phyloP scores from a whole-genome alignment of 2,113 vertebrate genomes.

The Brachypodius melanocephalos region DNA sequence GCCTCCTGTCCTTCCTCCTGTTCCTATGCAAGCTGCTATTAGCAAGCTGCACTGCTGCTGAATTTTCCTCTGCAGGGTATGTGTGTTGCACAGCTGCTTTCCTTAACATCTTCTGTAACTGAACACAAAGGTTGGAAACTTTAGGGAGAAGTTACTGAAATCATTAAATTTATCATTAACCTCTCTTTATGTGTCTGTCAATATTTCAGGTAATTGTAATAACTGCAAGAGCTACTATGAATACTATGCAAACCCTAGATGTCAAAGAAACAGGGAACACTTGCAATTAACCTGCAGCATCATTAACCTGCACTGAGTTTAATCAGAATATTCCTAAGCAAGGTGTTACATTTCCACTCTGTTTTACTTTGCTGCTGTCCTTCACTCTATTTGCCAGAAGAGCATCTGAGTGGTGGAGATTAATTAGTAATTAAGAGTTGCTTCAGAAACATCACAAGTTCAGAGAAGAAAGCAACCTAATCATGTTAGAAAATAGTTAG shows the following conservation, averaged over 20 bases:
- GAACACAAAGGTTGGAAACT: not conserved
- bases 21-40: not conserved
- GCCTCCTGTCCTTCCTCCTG: not conserved
- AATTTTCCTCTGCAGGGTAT: not conserved
- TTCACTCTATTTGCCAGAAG: not conserved
- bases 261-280: not conserved
- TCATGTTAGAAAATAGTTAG: not conserved
- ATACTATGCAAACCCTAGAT: not conserved
- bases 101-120: not conserved
- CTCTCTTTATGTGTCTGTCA: not conserved
- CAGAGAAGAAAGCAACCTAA: not conserved
- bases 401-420: not conserved
- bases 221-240: not conserved
- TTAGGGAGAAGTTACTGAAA: not conserved
- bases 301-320: not conserved
- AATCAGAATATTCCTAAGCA: not conserved
- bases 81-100: not conserved
- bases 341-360: not conserved
- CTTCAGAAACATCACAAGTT: not conserved
- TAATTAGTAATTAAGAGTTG: constrained; percentile 24
- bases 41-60: not conserved
- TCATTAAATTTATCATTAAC: not conserved
- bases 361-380: not conserved
- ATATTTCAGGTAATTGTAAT: not conserved
- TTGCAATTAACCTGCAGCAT: not conserved